Evolutionary conservation across 2,113 vertebrate genomes (phyloP), one percentile per base, ranked within the genome.

Genomic region (Sminthopsis crassicaudata): DNA sequence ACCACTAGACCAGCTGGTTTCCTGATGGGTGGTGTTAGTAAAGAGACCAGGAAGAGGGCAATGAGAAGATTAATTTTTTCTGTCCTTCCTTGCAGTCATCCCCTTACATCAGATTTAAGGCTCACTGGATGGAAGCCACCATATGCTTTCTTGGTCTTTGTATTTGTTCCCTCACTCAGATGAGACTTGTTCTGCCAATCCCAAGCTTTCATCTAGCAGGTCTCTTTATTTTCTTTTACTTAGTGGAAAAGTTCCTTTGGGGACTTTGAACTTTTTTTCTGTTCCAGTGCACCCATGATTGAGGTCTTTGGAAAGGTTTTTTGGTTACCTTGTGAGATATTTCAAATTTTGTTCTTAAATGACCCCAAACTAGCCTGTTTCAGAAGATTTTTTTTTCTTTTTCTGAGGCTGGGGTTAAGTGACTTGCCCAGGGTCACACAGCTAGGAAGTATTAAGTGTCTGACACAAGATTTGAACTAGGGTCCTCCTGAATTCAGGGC

Each of bases 191-290:
- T 51, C 46, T 90, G 8, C 10, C 46, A 84, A 53, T 51, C 84
- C 95, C 93, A 92, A 93, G 52, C 90, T 96, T 95, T 92, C 92
- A 97, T 95, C 46, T 16, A 94, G 25, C 46, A 91, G 57, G 36
- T 95, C 94, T 97, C 93, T 95, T 96, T 95, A 94, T 95, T 96
- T 97, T 95, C 92, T 0, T 91, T 46, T 48, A n/a, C n/a, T n/a
- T n/a, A n/a, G n/a, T n/a, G n/a, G n/a, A n/a, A n/a, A n/a, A n/a
- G 57, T 91, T 95, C 95, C 92, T 67, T 48, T n/a, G 57, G 89
- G 60, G 67, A 25, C 92, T 97, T 97, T 97, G 95, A 96, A 96
- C 95, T 53, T 89, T 30, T 92, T 93, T 91, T 52, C 55, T 91
- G 9, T 53, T 92, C 46, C 46, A 90, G 89, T 90, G 10, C 36